Evolutionary conservation across 2,797 vertebrate genomes (phyloP), one percentile per base, ranked within the genome.

Genomic region (Threskiornis aethiopicus): DNA sequence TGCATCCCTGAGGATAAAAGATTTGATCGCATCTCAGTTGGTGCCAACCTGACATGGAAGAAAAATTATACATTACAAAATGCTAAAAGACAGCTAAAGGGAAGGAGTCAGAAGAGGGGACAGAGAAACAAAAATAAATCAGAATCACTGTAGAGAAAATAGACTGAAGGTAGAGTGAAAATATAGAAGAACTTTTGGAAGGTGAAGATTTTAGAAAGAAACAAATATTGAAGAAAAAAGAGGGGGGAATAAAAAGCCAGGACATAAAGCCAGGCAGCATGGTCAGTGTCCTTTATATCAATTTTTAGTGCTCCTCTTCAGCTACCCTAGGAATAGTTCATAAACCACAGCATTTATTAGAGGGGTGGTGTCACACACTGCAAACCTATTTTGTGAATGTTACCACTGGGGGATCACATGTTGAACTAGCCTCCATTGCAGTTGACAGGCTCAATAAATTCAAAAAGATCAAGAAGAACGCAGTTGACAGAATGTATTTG

Each of bases 1-100:
- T 95, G 57, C 76, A 93, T 91, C 89, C 94, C 93, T 94, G 65
- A 1, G 96, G 95, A 88, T 67, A 95, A 96, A 96, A 84, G 94
- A 90, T 89, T 90, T 90, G 94, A 94, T 96, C 83, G 4, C 94
- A 88, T 84, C 62, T 95, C 85, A 52, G 51, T 71, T 88, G 87
- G 65, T 95, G 95, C 85, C 93, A 95, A 79, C 87, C 90, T 95
- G 95, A 97, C 94, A 95, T 2, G 66, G 93, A 84, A 94, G 87
- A 91, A 90, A 96, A 96, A 93, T 92, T 89, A 89, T 85, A 93
- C 89, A 96, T 94, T 94, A 87, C 78, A 95, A 91, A 96, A 96
- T 96, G 93, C 82, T 96, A 87, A 95, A 94, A 97, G 89, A 93
- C 79, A 93, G 92, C 92, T 93, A 70, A 92, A 96, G 93, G 90